phyloP scores from a whole-genome alignment of 2,888 invertebrate species.

The Chrysomela aeneicollis region DNA sequence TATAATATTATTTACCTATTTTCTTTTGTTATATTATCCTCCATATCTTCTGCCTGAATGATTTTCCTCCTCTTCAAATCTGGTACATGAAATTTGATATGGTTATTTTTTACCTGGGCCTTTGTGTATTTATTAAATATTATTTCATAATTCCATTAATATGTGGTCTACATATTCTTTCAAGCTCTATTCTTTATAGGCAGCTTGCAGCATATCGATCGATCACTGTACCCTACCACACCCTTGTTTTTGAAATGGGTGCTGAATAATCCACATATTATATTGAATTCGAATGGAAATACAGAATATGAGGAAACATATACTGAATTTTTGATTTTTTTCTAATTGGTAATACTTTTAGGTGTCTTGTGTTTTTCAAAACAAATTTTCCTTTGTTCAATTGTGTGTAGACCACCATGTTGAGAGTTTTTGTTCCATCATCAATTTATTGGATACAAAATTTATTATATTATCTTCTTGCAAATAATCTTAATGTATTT shows the following conservation, averaged over 20 bases:
- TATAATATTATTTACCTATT: slow-evolving; percentile 34
- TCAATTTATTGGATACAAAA: too few relatives aligned
- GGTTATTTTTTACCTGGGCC: slow-evolving; percentile 40
- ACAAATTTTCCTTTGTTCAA: too few relatives aligned
- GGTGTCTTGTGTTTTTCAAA: too few relatives aligned
- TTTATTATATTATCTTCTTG: too few relatives aligned
- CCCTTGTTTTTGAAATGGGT: slow-evolving; percentile 13
- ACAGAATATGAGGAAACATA: too few relatives aligned
- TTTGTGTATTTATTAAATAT: slow-evolving; percentile 46
- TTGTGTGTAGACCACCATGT: too few relatives aligned
- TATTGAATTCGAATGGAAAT: not conserved
- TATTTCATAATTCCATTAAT: slow-evolving; percentile 42
- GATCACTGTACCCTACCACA: slow-evolving; percentile 30
- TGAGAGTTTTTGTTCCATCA: too few relatives aligned
- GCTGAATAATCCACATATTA: not conserved
- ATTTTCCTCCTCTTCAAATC: slow-evolving; percentile 24
- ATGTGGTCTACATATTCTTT: slow-evolving; percentile 3
- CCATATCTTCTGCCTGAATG: slow-evolving; percentile 34
- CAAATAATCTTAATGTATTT: too few relatives aligned
- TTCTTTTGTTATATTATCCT: slow-evolving; percentile 27
- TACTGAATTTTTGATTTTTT: too few relatives aligned
- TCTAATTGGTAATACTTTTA: too few relatives aligned
- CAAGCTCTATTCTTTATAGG: slow-evolving; percentile 23
- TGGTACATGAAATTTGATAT: slow-evolving; percentile 41
- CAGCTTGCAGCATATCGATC: slow-evolving; percentile 34